Percentiles rank a stretch among this genome's conserved stretches.
phyloP scores from a whole-genome alignment of 2,888 invertebrate species.

The Thumatha senex region DNA sequence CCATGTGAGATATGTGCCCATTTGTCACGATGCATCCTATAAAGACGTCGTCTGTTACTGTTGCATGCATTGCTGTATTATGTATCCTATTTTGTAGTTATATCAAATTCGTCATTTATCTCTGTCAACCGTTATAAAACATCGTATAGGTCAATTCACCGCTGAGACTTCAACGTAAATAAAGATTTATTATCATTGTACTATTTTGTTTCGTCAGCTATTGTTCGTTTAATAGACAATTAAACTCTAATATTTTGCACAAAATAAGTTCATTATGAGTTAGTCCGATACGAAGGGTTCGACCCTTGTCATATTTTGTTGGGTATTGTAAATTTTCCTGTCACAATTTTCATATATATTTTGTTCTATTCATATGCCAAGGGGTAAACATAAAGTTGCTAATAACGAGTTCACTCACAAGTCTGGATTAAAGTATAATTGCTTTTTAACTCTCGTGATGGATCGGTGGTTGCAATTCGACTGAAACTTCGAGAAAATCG shows the following conservation, averaged over 20 bases:
- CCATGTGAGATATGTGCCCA: too few relatives aligned
- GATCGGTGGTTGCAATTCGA: too few relatives aligned
- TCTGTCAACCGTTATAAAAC: neutral
- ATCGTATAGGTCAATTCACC: neutral
- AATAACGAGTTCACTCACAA: conserved; percentile 34
- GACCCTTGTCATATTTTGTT: conserved; percentile 43
- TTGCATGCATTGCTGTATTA: too few relatives aligned
- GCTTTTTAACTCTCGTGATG: conserved; percentile 32
- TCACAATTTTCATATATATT: conserved; percentile 42
- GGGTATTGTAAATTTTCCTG: conserved; percentile 34
- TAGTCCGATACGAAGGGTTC: conserved; percentile 41
- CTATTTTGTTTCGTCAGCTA: conserved; percentile 1
- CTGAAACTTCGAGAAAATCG: too few relatives aligned
- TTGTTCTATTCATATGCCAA: conserved; percentile 36
- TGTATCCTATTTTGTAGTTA: neutral
- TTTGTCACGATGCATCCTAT: neutral
- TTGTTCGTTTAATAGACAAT: conserved; percentile 25
- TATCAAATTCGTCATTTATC: neutral
- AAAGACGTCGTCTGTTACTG: neutral
- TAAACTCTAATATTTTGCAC: conserved; percentile 47
- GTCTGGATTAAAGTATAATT: conserved; percentile 35
- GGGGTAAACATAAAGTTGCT: conserved; percentile 30
- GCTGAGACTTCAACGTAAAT: neutral
- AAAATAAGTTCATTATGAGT: conserved; percentile 52
- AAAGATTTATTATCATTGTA: neutral